A percentile compares a stretch with the other conserved stretches of the same genome.
Conservation (phyloP, 2,113 vertebrate species). For the Merops nubicus region DNA sequence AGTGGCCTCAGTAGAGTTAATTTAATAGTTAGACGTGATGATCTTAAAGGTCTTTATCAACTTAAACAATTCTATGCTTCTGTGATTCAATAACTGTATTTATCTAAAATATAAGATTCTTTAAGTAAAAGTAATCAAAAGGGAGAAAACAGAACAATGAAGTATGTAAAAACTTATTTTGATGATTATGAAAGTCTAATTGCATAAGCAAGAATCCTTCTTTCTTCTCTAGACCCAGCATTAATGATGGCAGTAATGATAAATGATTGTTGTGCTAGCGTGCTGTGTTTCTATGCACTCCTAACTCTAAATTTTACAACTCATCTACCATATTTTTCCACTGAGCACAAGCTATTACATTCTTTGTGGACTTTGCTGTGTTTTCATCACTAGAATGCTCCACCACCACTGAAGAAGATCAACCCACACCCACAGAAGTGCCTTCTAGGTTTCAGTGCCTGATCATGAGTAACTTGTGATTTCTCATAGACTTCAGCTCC, state of each 20-base stretch:
- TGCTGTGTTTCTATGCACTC: background rate
- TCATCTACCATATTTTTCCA: background rate
- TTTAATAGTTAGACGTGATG: too few species aligned
- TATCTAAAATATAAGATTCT: background rate
- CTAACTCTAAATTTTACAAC: background rate
- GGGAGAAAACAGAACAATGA: background rate
- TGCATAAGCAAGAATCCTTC: background rate
- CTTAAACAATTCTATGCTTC: too few species aligned
- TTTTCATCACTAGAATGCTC: background rate
- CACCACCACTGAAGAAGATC: background rate
- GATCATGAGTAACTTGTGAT: background rate
- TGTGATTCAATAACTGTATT: background rate
- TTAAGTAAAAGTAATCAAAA: background rate
- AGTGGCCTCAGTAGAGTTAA: too few species aligned
- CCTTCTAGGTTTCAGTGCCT: background rate
- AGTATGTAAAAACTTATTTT: background rate
- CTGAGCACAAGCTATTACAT: background rate
- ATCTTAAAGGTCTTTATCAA: too few species aligned
- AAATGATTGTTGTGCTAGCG: background rate
- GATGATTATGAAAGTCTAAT: background rate
- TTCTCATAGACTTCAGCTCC: background rate
- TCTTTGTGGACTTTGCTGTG: background rate
- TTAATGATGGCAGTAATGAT: background rate
- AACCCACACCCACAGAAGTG: rapidly evolving
- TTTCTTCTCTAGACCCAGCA: background rate